A percentile compares a stretch with the other conserved stretches of the same genome.
phyloP scores from a whole-genome alignment of 92 coral and sea anemone species.

The Zoanthus sociatus region DNA sequence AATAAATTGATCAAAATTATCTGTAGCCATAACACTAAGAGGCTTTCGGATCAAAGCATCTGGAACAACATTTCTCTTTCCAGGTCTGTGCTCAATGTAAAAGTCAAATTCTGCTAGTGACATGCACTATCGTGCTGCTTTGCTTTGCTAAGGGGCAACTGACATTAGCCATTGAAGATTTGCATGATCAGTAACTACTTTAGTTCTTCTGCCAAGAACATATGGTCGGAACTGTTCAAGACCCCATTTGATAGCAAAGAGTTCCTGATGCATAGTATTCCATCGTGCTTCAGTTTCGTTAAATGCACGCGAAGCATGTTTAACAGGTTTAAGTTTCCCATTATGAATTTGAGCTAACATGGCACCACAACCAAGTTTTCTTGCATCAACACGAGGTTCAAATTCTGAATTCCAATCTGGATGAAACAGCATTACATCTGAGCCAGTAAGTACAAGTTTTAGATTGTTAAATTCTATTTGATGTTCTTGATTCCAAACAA shows the following conservation, averaged over 20 bases:
- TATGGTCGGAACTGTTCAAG: conserved; percentile 61
- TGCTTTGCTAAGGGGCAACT: conserved; percentile 66
- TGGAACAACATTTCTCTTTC: conserved; percentile 45
- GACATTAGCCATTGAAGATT: conserved; percentile 59
- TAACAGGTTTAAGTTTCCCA: conserved; percentile 27
- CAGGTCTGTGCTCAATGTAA: conserved; percentile 59
- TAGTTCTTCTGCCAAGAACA: conserved; percentile 47
- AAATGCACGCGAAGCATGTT: no score
- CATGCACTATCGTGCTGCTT: conserved; percentile 72
- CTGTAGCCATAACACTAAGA: conserved; percentile 9
- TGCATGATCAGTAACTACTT: conserved; percentile 21
- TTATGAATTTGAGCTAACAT: conserved; percentile 63
- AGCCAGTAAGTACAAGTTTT: conserved; percentile 56
- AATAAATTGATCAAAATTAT: conserved; percentile 1
- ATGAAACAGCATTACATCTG: conserved; percentile 65
- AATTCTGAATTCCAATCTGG: conserved; percentile 68
- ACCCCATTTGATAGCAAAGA: conserved; percentile 58
- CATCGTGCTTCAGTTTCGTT: conserved; percentile 59
- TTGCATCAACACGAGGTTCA: conserved; percentile 61
- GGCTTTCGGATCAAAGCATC: conserved; percentile 59
- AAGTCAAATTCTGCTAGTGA: conserved; percentile 66
- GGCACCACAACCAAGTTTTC: conserved; percentile 65
- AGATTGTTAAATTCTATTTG: conserved; percentile 56
- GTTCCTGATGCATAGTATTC: conserved; percentile 61
- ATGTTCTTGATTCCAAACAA: conserved; percentile 61